Base-by-base conservation (phyloP, 2,797 vertebrate genomes). In the Heterohyrax brucei region DNA sequence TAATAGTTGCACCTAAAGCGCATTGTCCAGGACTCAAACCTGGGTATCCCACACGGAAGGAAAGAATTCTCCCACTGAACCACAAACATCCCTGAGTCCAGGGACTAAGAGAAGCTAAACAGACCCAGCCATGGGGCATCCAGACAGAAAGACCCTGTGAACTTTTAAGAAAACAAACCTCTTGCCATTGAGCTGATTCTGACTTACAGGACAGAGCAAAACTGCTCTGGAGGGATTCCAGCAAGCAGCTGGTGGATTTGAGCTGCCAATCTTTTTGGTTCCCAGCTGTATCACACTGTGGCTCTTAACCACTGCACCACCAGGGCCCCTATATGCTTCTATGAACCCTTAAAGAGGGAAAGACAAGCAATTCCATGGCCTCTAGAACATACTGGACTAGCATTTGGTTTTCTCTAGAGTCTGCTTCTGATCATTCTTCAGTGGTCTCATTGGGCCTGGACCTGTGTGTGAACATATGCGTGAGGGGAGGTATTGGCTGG, bases 111-210 rank as follows among this genome's bases (percentile, higher is more conserved):
- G 33, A 87, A 8, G 33, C 28, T 21, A 24, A 62, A n/a, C 1
- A 33, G 77, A 66, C 13, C 26, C 19, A 3, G 19, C 8, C 33
- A 0, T 0, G 1, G 53, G 8, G 3, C 24, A n/a, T 53, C 46
- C 21, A 10, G 26, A 87, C 53, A 7, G 77, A 72, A 79, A 22
- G 81, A 33, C 44, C 22, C 3, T 28, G 0, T 1, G 26, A 30
- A 13, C 50, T 53, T 53, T 13, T 53, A 53, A 53, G 13, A 53
- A 53, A 53, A 8, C 50, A 53, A 53, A 53, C 50, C 50, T 53
- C 8, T 53, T 53, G 50, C 50, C 50, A 53, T 53, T 8, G 13
- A 53, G 5, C 13, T 13, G 13, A 53, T 53, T 53, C 50, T 53
- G 50, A 53, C 50, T 53, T 53, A 6, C 13, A 53, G 50, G 50